Percentiles rank a stretch among this genome's conserved stretches.
Evolutionary conservation across 2,888 invertebrate species (phyloP).

Genomic region (Julus scanicus): DNA sequence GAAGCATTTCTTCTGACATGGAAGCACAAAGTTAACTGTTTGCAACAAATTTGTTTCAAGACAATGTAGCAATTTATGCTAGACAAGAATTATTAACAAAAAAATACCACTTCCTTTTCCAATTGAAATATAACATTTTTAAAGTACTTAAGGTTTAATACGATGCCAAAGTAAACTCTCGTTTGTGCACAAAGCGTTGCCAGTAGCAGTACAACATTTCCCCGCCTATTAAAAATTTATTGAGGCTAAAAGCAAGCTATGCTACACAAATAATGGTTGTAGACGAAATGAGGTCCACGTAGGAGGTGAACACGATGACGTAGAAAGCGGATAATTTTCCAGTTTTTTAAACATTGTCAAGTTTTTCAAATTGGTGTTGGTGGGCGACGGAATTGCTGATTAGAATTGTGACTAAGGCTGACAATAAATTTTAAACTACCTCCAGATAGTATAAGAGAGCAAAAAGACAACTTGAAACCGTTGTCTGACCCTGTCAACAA

Average conservation of each 20-base stretch:
- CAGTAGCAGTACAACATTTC: background rate
- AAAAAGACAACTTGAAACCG: constrained; percentile 12
- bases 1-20: too few relatives aligned
- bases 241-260: constrained; percentile 5
- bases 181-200: background rate
- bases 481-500: constrained; percentile 30
- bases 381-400: constrained; percentile 12
- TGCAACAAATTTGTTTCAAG: too few relatives aligned
- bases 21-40: too few relatives aligned
- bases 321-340: constrained; percentile 1
- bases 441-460: background rate
- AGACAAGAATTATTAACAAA: background rate
- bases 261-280: background rate
- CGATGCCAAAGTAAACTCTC: background rate
- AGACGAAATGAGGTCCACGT: background rate
- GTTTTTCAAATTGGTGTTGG: constrained; percentile 9
- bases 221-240: background rate
- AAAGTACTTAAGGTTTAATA: background rate
- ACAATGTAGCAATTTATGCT: too few relatives aligned
- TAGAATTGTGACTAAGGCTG: constrained; percentile 13
- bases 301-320: constrained; percentile 1
- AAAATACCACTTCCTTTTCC: background rate
- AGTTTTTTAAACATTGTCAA: constrained; percentile 31
- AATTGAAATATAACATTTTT: constrained; percentile 1
- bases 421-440: background rate